Conservation (phyloP, 2,113 vertebrate genomes). For the Nyctibius bracteatus region DNA sequence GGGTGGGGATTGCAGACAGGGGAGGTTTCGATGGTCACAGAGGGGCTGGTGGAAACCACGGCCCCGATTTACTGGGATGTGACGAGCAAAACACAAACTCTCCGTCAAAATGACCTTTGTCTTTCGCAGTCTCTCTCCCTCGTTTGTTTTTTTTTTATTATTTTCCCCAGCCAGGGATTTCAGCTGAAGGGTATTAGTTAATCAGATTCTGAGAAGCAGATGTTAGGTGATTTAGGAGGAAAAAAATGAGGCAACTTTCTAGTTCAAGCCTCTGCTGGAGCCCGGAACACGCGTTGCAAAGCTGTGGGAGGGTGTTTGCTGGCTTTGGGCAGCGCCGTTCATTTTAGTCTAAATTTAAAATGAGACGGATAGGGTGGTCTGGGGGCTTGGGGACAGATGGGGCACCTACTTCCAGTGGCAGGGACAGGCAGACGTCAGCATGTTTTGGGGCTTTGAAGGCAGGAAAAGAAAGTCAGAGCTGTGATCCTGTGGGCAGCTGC, state of each 20-base stretch:
- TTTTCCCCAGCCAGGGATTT: slow-evolving; percentile 50
- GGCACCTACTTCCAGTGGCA: accelerated
- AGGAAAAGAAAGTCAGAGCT: background rate
- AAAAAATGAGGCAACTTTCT: slow-evolving; percentile 17
- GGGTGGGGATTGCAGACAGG: accelerated
- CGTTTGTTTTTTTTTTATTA: background rate
- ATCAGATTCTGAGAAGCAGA: slow-evolving; percentile 70
- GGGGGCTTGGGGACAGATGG: background rate
- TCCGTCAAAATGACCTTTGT: slow-evolving; percentile 48
- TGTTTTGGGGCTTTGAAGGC: background rate
- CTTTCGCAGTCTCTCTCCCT: background rate
- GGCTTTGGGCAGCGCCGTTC: accelerated
- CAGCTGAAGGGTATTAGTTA: slow-evolving; percentile 62
- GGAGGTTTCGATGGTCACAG: background rate
- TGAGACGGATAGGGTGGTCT: background rate
- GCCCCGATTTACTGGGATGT: background rate
- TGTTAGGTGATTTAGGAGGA: slow-evolving; percentile 64
- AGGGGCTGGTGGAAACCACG: background rate
- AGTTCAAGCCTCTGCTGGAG: background rate
- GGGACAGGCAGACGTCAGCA: background rate
- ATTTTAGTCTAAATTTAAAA: background rate
- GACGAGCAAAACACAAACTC: background rate
- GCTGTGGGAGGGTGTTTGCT: background rate
- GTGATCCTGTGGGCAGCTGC: background rate
- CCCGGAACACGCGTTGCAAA: accelerated